Base-by-base conservation (phyloP, 2,797 vertebrate genomes). In the Catharus ustulatus region DNA sequence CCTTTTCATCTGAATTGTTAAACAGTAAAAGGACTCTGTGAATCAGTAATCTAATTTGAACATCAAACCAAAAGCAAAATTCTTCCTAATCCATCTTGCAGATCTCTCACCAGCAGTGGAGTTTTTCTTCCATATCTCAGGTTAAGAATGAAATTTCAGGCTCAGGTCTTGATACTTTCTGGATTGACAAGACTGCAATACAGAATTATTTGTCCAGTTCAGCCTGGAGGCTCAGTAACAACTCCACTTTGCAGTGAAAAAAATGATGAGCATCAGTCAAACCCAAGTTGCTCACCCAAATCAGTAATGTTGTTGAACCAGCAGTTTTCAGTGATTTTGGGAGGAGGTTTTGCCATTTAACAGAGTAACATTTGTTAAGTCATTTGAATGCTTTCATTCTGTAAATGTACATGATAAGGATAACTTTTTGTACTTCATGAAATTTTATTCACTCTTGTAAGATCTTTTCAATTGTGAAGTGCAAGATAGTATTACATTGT, bases 1-100 rank as follows among this genome's bases (percentile, higher is more conserved):
- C 78, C 83, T 94, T 96, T 95, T 96, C 95, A 97, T 97, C 96
- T 96, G 95, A 93, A 94, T 97, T 95, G 94, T 97, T 96, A 96
- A 93, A 90, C 83, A 79, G 85, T 73, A 90, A 94, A 96, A 96
- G 51, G 79, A 69, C 71, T 87, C 71, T 91, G 62, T 95, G 92
- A 96, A 97, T 96, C 94, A 91, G 89, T 94, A 95, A 97, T 93
- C 95, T 95, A 87, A 95, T 97, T 95, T 94, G 91, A 96, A 96
- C 96, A 96, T 97, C 96, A 97, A 96, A 97, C 90, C 84, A 91
- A 95, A 96, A 86, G 88, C 91, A 94, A 91, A 95, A 91, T 95
- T 89, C 78, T 93, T 94, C 68, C 58, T 93, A 93, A 93, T 92
- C 84, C 92, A 55, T 83, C 59, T 71, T 74, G 74, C 7, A 0